phyloP scores from a whole-genome alignment of 1,140 invertebrate genomes.

The Saccostrea cuccullata region DNA sequence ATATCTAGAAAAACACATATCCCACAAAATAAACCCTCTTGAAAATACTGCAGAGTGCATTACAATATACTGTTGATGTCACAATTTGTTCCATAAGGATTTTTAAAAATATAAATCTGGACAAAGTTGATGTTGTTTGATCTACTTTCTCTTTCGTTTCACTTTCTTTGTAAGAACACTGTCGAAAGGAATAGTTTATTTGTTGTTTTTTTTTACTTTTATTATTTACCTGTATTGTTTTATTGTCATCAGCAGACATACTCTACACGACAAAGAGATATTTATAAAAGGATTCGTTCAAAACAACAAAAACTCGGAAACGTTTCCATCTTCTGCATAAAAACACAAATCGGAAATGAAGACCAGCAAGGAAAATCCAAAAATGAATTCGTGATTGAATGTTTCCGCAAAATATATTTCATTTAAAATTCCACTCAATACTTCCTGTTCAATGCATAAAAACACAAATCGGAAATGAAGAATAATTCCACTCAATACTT shows the following conservation, averaged over 20 bases:
- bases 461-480: no score
- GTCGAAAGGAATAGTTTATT: background rate
- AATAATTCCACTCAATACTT: no score
- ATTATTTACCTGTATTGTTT: background rate
- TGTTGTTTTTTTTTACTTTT: background rate
- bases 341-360: background rate
- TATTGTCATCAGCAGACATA: background rate
- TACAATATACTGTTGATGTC: background rate
- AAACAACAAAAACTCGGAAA: background rate
- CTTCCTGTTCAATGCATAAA: no score
- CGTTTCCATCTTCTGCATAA: background rate
- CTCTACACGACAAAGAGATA: background rate
- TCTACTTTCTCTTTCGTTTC: conserved; percentile 11
- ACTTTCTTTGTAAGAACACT: background rate
- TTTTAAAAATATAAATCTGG: no score
- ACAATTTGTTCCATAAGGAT: background rate
- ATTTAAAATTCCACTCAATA: no score
- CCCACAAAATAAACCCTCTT: no score
- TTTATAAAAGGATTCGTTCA: background rate
- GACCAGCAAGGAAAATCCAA: background rate
- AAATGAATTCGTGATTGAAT: no score
- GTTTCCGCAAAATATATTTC: no score
- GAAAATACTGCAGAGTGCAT: background rate
- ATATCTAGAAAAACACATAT: no score
- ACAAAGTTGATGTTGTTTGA: background rate